Evolutionary conservation across 2,888 invertebrate species (phyloP), one percentile per base, ranked within the genome.

Genomic region (Ephialtes manifestator): DNA sequence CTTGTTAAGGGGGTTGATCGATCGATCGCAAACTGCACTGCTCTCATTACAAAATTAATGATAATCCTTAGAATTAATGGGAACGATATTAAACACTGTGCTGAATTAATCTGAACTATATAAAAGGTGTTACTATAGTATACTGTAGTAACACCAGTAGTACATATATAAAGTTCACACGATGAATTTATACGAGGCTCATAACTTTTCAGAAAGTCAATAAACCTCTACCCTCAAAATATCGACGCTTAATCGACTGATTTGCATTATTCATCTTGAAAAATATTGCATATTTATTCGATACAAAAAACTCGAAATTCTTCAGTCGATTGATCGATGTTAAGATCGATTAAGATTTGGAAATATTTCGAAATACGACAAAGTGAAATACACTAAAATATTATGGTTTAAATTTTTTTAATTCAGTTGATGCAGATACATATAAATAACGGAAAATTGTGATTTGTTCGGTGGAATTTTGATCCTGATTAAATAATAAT

Each of bases 51-150:
- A 28, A 39, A 28, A 68, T 68, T 48, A 68, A 68, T 68, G 46
- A 68, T 28, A 68, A 28, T 24, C 68, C 46, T 24, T 46, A 28
- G 48, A 48, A 68, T 68, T 68, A 68, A 68, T 68, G 24, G 48
- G 28, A 28, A 48, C 46, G 48, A 24, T 24, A 48, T 48, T 28
- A 28, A 15, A 35, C 24, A 28, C 20, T 39, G 28, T n/a, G 15
- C 5, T 13, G 24, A 20, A 11, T 13, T 28, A 28, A 58, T 58
- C 0, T 28, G 1, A 20, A 43, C 15, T 46, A 43, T 67, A 20
- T 39, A 43, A 11, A 67, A 67, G 13, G 20, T 67, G 65, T 13
- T 20, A 65, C 31, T 43, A 15, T 13, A 20, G 43, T 39, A 31
- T 35, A 63, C 2, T n/a, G n/a, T n/a, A n/a, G n/a, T n/a, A n/a